Base-by-base conservation (phyloP, 2,113 vertebrate species). In the Passer domesticus region DNA sequence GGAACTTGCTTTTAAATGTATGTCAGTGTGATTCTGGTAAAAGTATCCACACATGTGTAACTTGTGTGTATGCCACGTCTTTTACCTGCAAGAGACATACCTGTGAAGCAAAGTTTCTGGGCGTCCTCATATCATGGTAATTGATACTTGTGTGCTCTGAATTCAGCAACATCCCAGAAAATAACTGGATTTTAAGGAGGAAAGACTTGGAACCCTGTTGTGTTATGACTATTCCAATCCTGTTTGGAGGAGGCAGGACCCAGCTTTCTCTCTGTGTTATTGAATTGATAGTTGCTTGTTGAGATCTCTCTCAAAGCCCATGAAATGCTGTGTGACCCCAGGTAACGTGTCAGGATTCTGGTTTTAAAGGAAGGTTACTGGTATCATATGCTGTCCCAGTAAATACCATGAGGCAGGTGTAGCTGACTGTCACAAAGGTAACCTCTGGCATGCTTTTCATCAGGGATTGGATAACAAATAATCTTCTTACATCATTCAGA, bases 21-120 rank as follows among this genome's bases (percentile, higher is more conserved):
- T 22, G 12, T 75, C 39, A 59, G 14, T 43, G 6, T 62, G 50
- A 37, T 49, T 70, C 50, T 55, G 64, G 39, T 67, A 30, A 15
- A 83, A 83, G 30, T 43, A 41, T 46, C 20, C 2, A 0, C 3
- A 1, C 7, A 1, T 27, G 5, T 8, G 4, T 9, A 49, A 30
- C 10, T 68, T 17, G 4, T 30, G 7, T 28, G 18, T 46, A 4
- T 46, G 18, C 7, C 8, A 2, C 13, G 19, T 46, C 28, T 74
- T 83, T 58, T n/a, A 28, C 15, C 50, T 91, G 59, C 25, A 6
- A 35, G 12, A 33, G 33, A 86, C 72, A 44, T 47, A 74, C 0
- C 46, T 35, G 15, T 59, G 76, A 74, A 13, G 31, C 22, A 74
- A 77, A 55, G 24, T 44, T 50, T 52, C 49, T 86, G 27, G 3